Percentiles rank a stretch among this genome's conserved stretches.
Conservation (phyloP, 2,888 invertebrate genomes). For the Cephus nigrinus region DNA sequence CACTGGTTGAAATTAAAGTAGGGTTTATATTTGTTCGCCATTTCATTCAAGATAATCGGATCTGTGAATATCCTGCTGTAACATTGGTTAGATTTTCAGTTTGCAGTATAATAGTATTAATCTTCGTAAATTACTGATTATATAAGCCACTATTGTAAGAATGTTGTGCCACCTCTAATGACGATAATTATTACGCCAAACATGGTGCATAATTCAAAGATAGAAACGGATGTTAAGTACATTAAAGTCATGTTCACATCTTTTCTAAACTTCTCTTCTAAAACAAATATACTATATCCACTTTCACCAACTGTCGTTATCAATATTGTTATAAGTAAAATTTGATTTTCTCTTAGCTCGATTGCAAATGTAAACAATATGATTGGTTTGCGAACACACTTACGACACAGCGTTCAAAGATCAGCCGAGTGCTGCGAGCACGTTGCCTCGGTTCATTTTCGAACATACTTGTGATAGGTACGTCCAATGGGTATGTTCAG, state of each 20-base stretch:
- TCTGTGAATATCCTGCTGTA: background rate
- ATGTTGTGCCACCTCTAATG: background rate
- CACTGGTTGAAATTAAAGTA: background rate
- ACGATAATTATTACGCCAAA: background rate
- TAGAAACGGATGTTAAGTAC: background rate
- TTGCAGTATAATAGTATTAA: background rate
- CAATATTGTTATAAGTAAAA: too few species aligned
- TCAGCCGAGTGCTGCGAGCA: too few species aligned
- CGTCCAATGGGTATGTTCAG: too few species aligned
- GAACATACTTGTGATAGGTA: too few species aligned
- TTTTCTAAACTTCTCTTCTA: background rate
- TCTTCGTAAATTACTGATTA: background rate
- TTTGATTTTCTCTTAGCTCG: too few species aligned
- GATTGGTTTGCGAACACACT: too few species aligned
- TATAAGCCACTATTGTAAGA: background rate
- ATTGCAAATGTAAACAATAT: too few species aligned
- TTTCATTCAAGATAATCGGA: background rate
- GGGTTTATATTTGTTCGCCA: background rate
- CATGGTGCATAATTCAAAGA: too few species aligned
- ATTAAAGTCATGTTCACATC: background rate
- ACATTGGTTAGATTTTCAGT: background rate
- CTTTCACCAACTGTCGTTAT: background rate
- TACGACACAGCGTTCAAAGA: too few species aligned
- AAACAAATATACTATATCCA: background rate
- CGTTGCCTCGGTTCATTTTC: too few species aligned